phyloP scores from a whole-genome alignment of 2,797 vertebrate genomes.

The Ara ararauna region DNA sequence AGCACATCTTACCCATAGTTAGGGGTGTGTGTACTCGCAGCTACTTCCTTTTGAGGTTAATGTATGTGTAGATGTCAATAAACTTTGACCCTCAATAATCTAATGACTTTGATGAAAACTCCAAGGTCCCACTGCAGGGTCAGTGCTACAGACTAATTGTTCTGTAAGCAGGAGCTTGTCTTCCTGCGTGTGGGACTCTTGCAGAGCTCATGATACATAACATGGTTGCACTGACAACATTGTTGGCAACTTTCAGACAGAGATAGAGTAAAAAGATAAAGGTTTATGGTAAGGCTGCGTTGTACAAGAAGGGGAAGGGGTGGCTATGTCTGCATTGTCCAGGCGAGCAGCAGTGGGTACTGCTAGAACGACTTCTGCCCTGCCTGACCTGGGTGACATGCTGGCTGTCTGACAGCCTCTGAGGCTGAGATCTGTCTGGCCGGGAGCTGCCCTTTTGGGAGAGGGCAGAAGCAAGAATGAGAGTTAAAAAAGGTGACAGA shows the following conservation, averaged over 20 bases:
- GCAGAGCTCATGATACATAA: background rate
- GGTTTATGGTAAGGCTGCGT: background rate
- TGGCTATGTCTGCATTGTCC: background rate
- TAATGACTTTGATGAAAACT: background rate
- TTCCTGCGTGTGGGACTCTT: background rate
- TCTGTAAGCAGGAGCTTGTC: background rate
- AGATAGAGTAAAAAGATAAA: background rate
- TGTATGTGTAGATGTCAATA: background rate
- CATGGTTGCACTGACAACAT: background rate
- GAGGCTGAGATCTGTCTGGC: background rate
- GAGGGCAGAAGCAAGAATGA: background rate
- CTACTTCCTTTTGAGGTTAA: background rate
- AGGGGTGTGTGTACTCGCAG: background rate
- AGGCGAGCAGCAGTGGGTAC: background rate
- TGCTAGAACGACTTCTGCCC: background rate
- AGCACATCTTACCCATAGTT: background rate
- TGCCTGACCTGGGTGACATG: background rate
- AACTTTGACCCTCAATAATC: background rate
- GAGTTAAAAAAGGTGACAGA: background rate
- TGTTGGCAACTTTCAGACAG: background rate
- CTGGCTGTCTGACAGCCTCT: background rate
- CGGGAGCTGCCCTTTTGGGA: background rate
- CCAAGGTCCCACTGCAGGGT: background rate
- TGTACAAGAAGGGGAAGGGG: background rate
- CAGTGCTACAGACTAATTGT: background rate